Evolutionary conservation across 2,113 vertebrate species (phyloP), one percentile per base, ranked within the genome.

Genomic region (Sterna hirundo): DNA sequence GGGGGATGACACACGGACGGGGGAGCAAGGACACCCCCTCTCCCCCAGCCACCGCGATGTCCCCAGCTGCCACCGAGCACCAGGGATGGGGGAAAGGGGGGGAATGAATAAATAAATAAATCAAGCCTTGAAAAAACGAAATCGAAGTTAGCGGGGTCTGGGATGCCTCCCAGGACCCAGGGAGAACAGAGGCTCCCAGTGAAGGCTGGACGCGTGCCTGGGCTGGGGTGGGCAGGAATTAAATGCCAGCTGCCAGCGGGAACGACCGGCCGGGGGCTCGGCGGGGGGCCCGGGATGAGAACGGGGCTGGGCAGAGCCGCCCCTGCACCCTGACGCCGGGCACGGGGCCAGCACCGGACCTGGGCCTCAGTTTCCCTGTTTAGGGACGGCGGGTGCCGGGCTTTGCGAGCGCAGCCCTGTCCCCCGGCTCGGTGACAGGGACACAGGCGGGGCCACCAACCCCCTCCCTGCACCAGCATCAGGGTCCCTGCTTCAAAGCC

Each of bases 171-270:
- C 96, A 83, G 90, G 70, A 71, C 70, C 75, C 5, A 4, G 79
- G 80, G 81, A 92, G 88, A 93, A 92, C 87, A 96, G 96, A 94
- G 86, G 65, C 89, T 74, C 89, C 88, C 85, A 93, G 95, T 62
- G 38, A 78, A 44, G 77, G 72, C 80, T 95, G 96, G 96, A 94
- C 23, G 13, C 4, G 7, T 0, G 94, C 96, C 96, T 90, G 19
- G 93, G 65, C 47, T 81, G 71, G 46, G 29, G 29, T 6, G 2
- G 42, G 90, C 65, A 55, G 90, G 92, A 90, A 94, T 84, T 88
- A 92, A 79, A 95, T 79, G 88, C 91, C 94, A 91, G 80, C 93
- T 97, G 96, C 96, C 90, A 91, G 62, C 0, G 0, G 60, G 69
- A n/a, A 69, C 2, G 15, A 82, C 1, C 10, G 10, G 65, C 51